These are phyloP conservation scores for Agriopis leucophaearia DNA, from an alignment of 2,888 invertebrate genomes.

Conservation along the genomic window DNA sequence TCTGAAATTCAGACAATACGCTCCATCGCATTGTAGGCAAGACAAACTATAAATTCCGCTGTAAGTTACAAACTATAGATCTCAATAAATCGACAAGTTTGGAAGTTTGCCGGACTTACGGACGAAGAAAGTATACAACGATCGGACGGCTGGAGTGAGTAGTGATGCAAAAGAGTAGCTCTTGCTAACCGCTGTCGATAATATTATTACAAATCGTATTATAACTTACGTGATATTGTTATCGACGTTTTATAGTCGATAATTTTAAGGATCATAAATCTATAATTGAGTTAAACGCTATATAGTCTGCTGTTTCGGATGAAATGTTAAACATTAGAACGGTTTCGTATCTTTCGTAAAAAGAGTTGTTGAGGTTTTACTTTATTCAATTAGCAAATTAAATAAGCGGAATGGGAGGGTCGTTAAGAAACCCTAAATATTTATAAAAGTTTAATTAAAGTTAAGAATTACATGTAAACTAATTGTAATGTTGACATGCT, in stretches of 20 bases:
- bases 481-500: no score
- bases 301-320: not conserved
- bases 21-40: conserved; percentile 45
- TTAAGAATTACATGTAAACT: no score
- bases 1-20: conserved; percentile 40
- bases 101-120: conserved; percentile 83
- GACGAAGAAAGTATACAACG: conserved; percentile 81
- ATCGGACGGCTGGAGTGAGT: conserved; percentile 54
- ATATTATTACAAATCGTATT: no score
- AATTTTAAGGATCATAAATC: not conserved
- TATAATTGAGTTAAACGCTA: not conserved
- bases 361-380: no score
- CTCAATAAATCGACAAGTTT: conserved; percentile 81
- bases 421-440: no score
- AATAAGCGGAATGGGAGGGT: no score
- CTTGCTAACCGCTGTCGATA: not conserved
- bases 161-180: conserved; percentile 45
- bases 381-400: no score
- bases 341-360: no score
- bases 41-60: conserved; percentile 49
- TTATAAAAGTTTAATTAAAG: no score
- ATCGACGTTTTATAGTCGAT: conserved; percentile 1
- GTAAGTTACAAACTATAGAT: conserved; percentile 44
- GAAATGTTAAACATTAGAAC: no score
- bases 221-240: not conserved